Conservation (phyloP, 30 jellyfish, hydroid and myxozoan genomes). For the Phacellophora camtschatica region DNA sequence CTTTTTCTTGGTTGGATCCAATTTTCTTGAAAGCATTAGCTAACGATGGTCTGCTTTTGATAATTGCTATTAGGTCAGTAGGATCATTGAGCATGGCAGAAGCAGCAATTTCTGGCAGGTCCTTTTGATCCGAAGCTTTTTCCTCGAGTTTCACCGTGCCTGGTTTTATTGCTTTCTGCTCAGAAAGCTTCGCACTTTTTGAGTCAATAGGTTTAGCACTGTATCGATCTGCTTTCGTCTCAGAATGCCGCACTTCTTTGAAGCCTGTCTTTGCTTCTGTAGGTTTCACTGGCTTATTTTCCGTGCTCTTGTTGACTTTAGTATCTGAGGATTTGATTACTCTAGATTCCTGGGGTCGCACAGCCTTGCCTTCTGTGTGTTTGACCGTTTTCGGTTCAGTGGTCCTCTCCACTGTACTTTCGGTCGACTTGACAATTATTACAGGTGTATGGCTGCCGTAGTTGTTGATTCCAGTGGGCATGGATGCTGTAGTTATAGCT, state of each 20-base stretch:
- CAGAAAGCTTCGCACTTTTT: neutral
- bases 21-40: slow-evolving; percentile 55
- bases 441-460: neutral
- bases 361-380: neutral
- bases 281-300: neutral
- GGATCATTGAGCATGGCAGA: slow-evolving; percentile 71
- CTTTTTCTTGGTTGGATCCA: slow-evolving; percentile 5
- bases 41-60: slow-evolving; percentile 57
- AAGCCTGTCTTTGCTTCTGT: neutral
- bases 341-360: neutral
- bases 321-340: neutral
- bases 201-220: neutral
- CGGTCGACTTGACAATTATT: neutral
- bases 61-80: slow-evolving; percentile 26
- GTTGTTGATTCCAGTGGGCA: neutral
- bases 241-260: neutral
- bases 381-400: neutral
- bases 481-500: neutral
- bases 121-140: slow-evolving; percentile 24
- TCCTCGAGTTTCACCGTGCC: slow-evolving; percentile 7
- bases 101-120: slow-evolving; percentile 37
- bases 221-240: neutral
- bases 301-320: neutral
- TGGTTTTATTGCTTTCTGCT: neutral
- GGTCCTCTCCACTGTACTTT: neutral